Evolutionary conservation across 2,797 vertebrate genomes (phyloP).

Genomic region (Epinephelus coioides): DNA sequence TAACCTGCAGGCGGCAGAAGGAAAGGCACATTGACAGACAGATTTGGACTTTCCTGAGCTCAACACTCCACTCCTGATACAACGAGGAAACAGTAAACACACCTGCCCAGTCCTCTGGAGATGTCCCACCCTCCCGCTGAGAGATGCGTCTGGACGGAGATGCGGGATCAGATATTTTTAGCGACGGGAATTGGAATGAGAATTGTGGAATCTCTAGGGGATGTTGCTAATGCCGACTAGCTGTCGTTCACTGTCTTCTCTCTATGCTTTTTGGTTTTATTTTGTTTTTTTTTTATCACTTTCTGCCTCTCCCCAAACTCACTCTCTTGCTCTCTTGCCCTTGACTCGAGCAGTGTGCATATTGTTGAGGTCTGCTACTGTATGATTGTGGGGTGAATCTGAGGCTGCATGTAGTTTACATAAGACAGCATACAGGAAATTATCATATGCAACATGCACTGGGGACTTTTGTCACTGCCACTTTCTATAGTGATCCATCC

Average conservation of each 20-base stretch:
- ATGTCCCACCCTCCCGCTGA: neutral
- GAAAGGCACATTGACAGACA: slow-evolving; percentile 66
- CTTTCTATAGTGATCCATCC: slow-evolving; percentile 26
- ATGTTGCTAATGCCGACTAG: slow-evolving; percentile 24
- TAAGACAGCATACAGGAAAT: slow-evolving; percentile 9
- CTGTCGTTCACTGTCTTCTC: slow-evolving; percentile 35
- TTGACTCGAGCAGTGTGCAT: slow-evolving; percentile 17
- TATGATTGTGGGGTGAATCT: slow-evolving; percentile 28
- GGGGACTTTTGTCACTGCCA: slow-evolving; percentile 12
- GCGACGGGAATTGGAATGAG: slow-evolving; percentile 17
- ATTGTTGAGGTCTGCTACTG: slow-evolving; percentile 1
- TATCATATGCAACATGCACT: slow-evolving; percentile 26
- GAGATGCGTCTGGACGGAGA: slow-evolving; percentile 36
- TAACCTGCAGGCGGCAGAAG: slow-evolving; percentile 70
- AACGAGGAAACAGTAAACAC: slow-evolving; percentile 53
- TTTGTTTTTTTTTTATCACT: slow-evolving; percentile 14
- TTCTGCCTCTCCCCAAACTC: neutral
- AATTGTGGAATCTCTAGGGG: slow-evolving; percentile 35
- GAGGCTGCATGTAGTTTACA: slow-evolving; percentile 21
- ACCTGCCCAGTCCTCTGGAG: slow-evolving; percentile 31
- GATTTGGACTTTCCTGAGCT: slow-evolving; percentile 67
- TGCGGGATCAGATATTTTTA: slow-evolving; percentile 54
- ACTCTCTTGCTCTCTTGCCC: slow-evolving; percentile 6
- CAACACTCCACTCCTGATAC: slow-evolving; percentile 43
- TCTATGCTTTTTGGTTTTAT: neutral